Evolutionary conservation across 2,888 invertebrate species (phyloP).

Genomic region (Drosophila dives): DNA sequence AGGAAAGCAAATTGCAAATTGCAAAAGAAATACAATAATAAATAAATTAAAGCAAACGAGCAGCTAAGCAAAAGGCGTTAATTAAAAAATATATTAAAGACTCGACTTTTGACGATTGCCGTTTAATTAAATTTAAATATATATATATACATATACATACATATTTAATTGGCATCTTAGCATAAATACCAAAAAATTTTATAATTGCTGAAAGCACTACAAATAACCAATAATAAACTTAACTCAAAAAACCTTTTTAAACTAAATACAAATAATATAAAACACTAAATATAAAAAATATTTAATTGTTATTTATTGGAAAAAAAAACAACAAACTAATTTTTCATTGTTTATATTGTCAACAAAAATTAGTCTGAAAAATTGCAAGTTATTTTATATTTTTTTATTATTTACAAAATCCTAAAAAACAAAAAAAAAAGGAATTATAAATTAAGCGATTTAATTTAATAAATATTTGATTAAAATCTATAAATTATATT

Average conservation of each 20-base stretch:
- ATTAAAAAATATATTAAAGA: constrained; percentile 72
- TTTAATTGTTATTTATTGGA: neutral
- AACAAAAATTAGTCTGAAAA: neutral
- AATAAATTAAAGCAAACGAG: constrained; percentile 50
- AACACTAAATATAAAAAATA: neutral
- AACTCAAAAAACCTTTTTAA: neutral
- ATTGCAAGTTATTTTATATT: neutral
- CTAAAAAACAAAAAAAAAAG: too few species aligned
- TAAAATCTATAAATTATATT: too few species aligned
- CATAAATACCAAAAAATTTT: neutral
- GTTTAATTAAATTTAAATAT: constrained; percentile 24
- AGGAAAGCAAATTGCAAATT: constrained; percentile 17
- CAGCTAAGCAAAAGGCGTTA: constrained; percentile 69
- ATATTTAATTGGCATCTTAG: neutral
- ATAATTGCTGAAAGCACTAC: neutral
- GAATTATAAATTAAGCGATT: neutral
- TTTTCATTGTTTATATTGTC: neutral
- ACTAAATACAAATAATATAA: neutral
- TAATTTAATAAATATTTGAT: neutral
- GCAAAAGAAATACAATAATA: constrained; percentile 15
- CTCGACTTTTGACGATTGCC: constrained; percentile 30
- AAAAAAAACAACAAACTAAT: neutral
- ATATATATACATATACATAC: neutral
- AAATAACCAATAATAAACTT: too few species aligned
- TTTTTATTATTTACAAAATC: neutral